Percentiles rank a stretch among this genome's conserved stretches.
phyloP scores from a whole-genome alignment of 2,888 invertebrate species.

The Aleiodes leptofemur region DNA sequence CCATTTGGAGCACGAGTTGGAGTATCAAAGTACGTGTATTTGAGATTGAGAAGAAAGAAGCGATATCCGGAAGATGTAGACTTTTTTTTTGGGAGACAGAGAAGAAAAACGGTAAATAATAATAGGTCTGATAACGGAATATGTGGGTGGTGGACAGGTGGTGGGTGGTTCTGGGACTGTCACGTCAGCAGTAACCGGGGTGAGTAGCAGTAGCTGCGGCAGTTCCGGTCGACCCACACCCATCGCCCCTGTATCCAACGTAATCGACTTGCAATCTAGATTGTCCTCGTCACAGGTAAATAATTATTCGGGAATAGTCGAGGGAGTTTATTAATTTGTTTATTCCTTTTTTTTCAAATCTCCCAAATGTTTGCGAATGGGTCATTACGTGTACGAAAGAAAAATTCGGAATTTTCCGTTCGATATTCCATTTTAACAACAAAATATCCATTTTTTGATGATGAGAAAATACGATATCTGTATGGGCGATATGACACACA shows the following conservation, averaged over 20 bases:
- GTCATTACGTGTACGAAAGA: background rate
- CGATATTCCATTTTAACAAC: background rate
- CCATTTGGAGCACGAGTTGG: no score
- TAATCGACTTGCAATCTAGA: conserved; percentile 75
- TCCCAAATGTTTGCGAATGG: conserved; percentile 40
- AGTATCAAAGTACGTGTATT: no score
- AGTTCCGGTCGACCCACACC: conserved; percentile 74
- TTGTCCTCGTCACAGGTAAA: conserved; percentile 72
- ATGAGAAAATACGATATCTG: background rate
- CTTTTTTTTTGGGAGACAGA: no score
- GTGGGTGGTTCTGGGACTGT: conserved; percentile 77
- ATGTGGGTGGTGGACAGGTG: conserved; percentile 73
- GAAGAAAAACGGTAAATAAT: conserved; percentile 56
- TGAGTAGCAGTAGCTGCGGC: conserved; percentile 76
- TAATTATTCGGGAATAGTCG: conserved; percentile 60
- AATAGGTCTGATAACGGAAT: conserved; percentile 59
- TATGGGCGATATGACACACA: conserved; percentile 1
- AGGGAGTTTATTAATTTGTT: conserved; percentile 38
- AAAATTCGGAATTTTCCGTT: background rate
- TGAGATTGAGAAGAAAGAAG: no score
- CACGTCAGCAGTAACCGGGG: conserved; percentile 71
- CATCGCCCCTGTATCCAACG: conserved; percentile 78
- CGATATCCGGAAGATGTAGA: no score
- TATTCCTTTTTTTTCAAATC: background rate
- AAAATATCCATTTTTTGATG: background rate